Percentiles rank a stretch among this genome's conserved stretches.
Evolutionary conservation across 1,140 invertebrate genomes (phyloP).

Genomic region (Anastrepha ludens): DNA sequence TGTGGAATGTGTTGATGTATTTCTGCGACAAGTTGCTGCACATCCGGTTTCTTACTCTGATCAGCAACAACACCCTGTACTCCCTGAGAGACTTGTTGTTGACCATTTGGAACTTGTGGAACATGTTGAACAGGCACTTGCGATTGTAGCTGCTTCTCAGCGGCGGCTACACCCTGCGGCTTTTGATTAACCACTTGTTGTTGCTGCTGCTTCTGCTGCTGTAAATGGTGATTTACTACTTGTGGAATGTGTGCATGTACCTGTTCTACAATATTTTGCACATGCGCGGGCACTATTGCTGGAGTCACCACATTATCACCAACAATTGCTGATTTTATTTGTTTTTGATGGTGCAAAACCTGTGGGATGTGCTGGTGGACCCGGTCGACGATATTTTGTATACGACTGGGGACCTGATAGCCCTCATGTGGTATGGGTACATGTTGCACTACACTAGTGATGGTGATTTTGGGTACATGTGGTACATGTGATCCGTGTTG

Average conservation of each 20-base stretch:
- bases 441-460: not conserved
- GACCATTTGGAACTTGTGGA: not conserved
- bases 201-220: slow-evolving; percentile 31
- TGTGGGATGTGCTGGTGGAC: slow-evolving; percentile 52
- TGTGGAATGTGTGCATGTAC: slow-evolving; percentile 55
- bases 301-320: not conserved
- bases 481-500: slow-evolving; percentile 13
- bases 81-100: not conserved
- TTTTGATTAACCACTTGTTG: not conserved
- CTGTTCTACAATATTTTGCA: slow-evolving; percentile 54
- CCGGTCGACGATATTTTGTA: slow-evolving; percentile 38
- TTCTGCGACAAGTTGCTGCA: not conserved
- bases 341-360: slow-evolving; percentile 8
- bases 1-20: slow-evolving; percentile 39
- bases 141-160: too few relatives aligned
- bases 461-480: not conserved
- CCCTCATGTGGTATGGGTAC: slow-evolving; percentile 2
- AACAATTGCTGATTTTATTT: not conserved
- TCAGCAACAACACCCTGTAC: not conserved
- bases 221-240: slow-evolving; percentile 47
- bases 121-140: not conserved
- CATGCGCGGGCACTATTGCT: slow-evolving; percentile 9
- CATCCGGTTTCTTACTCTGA: not conserved
- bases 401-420: not conserved
- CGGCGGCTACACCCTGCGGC: not conserved